Base-by-base conservation (phyloP, 2,113 vertebrate genomes). In the Dicerorhinus sumatrensis region DNA sequence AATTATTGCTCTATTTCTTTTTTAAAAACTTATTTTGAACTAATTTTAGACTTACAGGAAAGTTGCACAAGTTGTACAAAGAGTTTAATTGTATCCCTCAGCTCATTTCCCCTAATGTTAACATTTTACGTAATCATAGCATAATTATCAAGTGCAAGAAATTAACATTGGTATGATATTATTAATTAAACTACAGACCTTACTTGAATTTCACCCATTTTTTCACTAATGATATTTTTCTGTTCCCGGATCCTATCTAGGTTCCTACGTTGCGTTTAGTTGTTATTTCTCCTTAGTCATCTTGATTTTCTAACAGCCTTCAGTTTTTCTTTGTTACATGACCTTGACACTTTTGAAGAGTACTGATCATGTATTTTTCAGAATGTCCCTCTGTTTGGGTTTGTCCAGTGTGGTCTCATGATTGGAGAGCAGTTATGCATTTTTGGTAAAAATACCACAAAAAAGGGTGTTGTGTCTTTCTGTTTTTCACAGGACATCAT, bases 361-460 rank as follows among this genome's bases (percentile, higher is more conserved):
- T 69, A 54, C 23, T 58, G 46, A 65, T 48, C 65, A 29, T 17
- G 20, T 91, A 42, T 85, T 81, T 87, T 73, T 54, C 65, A 88
- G 65, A 75, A 87, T 67, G 31, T 65, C 33, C 39, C 12, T 79
- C 36, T 89, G 0, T 92, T 84, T 88, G 62, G 4, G 25, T 62
- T 83, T 88, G n/a, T 89, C n/a, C 8, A 48, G 0, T 95, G 62
- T 77, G 77, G 75, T 90, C 23, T n/a, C 54, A 23, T 65, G 56
- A 84, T 62, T 84, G n/a, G 29, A 93, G n/a, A 29, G 13, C 10
- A 2, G 31, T 89, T 76, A 69, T 6, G 16, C 51, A 29, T 51
- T 69, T 96, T 77, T 70, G 58, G 42, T 79, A 79, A 89, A 95
- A 72, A 51, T 58, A 42, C 10, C n/a, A 84, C 83, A 56, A 39